Percentiles rank a stretch among this genome's conserved stretches.
Conservation (phyloP, 2,113 vertebrate species). For the Climacteris rufus region DNA sequence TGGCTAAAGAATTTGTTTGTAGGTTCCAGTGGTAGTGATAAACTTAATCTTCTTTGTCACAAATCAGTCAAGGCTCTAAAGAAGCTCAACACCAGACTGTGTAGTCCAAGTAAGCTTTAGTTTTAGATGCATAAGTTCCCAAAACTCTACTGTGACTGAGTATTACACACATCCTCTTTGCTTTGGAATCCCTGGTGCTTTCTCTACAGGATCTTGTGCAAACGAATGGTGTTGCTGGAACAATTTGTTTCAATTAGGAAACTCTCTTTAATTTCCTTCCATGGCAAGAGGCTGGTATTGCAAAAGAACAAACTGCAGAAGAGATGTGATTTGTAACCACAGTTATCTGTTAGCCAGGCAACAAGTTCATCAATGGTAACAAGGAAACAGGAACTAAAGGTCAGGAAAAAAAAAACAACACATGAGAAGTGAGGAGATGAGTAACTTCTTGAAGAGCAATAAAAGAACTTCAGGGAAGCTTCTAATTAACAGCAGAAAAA, state of each 20-base stretch:
- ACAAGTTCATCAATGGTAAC: neutral
- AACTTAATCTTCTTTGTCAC: neutral
- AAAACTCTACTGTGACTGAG: neutral
- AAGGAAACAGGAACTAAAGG: neutral
- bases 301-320: neutral
- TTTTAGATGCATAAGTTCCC: neutral
- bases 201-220: neutral
- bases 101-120: neutral
- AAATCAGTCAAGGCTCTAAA: neutral
- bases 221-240: neutral
- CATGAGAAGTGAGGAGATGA: neutral
- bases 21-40: neutral
- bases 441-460: neutral
- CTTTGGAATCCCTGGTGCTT: neutral
- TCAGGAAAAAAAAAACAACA: neutral
- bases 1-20: neutral
- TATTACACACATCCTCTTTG: neutral
- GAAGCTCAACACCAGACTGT: neutral
- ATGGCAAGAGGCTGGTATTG: neutral
- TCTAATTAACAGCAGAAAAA: constrained; percentile 34
- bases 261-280: neutral
- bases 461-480: neutral
- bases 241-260: constrained; percentile 5
- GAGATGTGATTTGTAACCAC: neutral
- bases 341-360: neutral